A percentile compares a stretch with the other conserved stretches of the same genome.
Evolutionary conservation across 2,888 invertebrate species (phyloP).

Genomic region (Cepaea hortensis): DNA sequence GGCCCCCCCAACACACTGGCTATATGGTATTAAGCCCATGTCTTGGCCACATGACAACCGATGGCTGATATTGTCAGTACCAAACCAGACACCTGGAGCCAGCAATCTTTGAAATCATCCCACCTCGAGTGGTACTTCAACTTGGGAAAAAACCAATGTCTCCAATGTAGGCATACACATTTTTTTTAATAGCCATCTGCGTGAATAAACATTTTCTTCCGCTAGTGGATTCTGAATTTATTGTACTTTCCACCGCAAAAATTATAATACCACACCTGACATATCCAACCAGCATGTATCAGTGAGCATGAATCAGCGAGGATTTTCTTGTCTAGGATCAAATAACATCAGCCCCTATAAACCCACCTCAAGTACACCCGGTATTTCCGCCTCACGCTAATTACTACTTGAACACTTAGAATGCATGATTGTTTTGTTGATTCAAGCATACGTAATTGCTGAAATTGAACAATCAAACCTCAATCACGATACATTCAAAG

Average conservation of each 20-base stretch:
- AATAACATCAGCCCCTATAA: not conserved
- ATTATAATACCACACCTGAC: not conserved
- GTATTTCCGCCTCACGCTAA: not conserved
- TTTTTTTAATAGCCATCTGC: too few species aligned
- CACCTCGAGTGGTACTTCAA: too few species aligned
- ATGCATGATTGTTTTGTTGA: not conserved
- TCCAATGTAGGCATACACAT: too few species aligned
- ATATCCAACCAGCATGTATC: not conserved
- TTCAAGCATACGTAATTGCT: not conserved
- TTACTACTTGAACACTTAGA: not conserved
- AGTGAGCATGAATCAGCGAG: not conserved
- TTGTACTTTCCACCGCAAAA: not conserved
- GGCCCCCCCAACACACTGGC: too few species aligned
- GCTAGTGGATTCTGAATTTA: too few species aligned
- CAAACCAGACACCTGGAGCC: too few species aligned
- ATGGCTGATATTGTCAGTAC: too few species aligned
- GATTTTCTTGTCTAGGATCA: not conserved
- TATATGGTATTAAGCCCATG: too few species aligned
- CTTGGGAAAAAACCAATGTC: too few species aligned
- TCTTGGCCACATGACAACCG: too few species aligned
- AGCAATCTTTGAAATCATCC: too few species aligned
- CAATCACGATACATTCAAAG: not conserved
- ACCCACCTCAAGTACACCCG: not conserved
- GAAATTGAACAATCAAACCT: not conserved
- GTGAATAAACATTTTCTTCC: too few species aligned